Evolutionary conservation across 2,797 vertebrate species (phyloP), one percentile per base, ranked within the genome.

Genomic region (Chaetodon trifasciatus): DNA sequence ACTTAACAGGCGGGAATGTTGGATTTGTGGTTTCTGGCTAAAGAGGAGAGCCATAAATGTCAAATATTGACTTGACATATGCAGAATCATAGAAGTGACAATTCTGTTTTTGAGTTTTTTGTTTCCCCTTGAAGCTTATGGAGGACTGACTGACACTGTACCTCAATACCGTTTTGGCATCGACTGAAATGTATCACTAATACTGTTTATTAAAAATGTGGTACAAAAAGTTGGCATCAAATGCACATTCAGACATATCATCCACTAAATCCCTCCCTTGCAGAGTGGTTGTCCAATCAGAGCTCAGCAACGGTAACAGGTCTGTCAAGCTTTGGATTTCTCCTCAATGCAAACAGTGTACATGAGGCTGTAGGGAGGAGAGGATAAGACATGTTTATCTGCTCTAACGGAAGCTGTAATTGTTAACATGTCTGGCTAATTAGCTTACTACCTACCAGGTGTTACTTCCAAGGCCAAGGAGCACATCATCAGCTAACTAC

Each of bases 1-100:
- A 75, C 71, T 75, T 66, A 40, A 52, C 69, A 68, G 71, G 58
- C 16, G 1, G 23, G 17, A 68, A 49, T 28, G 40, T 42, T 77
- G 67, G 58, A 46, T 76, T 13, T 57, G 32, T 42, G 47, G 42
- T 13, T 37, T 72, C 46, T 61, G 39, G 52, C 23, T 83, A 16
- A 0, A 58, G 24, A 64, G 32, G 12, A 77, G 28, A 47, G 32
- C 55, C 65, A 28, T 35, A 70, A 32, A 82, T 23, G 17, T 35
- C 40, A 73, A 69, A 68, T 24, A 47, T 8, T 61, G 37, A 62
- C 50, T 1, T 56, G 35, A 78, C 13, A 13, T 62, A 52, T 63
- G 35, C 53, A 52, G 52, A 65, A 66, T 71, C 32, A 39, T 1
- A 49, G n/a, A 37, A 35, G 37, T 28, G 21, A 73, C 16, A 83